Evolutionary conservation across 2,113 vertebrate genomes (phyloP).

Genomic region (Neotoma lepida): DNA sequence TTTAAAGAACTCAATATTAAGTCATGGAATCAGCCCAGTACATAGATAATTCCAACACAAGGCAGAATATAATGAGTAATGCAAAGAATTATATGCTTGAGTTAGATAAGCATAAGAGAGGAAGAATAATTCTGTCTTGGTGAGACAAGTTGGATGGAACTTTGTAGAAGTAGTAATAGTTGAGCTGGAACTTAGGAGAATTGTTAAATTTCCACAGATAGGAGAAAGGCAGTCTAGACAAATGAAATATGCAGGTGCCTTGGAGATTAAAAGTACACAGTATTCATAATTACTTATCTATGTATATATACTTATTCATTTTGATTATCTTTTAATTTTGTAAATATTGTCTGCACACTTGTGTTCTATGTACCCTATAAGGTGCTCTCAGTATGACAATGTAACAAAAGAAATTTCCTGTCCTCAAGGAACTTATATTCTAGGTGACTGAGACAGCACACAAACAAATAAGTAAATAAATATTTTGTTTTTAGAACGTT

Average conservation of each 20-base stretch:
- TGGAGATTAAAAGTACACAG: background rate
- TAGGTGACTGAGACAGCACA: background rate
- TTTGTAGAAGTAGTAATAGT: constrained; percentile 22
- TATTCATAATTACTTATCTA: constrained; percentile 34
- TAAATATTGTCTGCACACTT: background rate
- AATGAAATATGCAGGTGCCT: background rate
- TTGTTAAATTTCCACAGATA: constrained; percentile 16
- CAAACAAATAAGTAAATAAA: constrained; percentile 16
- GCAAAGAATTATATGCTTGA: constrained; percentile 3
- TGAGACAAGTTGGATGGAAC: background rate
- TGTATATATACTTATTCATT: background rate
- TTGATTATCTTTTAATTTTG: constrained; percentile 16
- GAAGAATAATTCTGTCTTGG: constrained; percentile 34
- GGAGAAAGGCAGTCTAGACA: background rate
- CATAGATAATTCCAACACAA: constrained; percentile 31
- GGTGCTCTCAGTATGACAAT: background rate
- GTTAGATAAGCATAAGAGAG: background rate
- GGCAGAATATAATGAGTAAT: background rate
- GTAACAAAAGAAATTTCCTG: background rate
- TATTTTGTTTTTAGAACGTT: background rate
- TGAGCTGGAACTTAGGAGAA: constrained; percentile 40
- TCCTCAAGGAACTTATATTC: background rate
- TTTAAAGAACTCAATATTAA: constrained; percentile 55
- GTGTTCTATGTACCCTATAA: background rate
- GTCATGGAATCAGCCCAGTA: constrained; percentile 36